phyloP scores from a whole-genome alignment of 1,140 invertebrate genomes.

The Hirudo medicinalis region DNA sequence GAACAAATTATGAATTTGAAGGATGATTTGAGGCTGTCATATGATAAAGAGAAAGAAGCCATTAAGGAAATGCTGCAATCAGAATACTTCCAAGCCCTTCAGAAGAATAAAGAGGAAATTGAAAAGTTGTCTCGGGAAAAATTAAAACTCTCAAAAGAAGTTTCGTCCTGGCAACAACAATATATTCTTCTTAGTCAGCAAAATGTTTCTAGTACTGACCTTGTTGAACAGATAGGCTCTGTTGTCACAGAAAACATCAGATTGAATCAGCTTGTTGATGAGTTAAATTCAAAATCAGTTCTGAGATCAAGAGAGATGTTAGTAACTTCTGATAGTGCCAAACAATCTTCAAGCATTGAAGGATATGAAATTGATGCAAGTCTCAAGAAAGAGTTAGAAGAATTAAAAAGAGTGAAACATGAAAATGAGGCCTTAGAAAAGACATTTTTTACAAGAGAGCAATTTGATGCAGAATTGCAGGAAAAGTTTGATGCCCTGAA shows the following conservation, averaged over 20 bases:
- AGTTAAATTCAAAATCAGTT: conserved; percentile 14
- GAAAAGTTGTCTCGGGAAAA: not conserved
- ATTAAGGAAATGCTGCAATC: not conserved
- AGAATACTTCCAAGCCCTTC: too few relatives aligned
- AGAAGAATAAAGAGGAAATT: conserved; percentile 2
- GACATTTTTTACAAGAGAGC: too few relatives aligned
- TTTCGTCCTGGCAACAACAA: conserved; percentile 17
- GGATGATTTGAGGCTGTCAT: not conserved
- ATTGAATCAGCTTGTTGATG: conserved; percentile 16
- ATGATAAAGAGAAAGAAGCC: not conserved
- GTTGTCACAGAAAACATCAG: conserved; percentile 17
- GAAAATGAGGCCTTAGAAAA: too few relatives aligned
- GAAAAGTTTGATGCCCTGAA: too few relatives aligned
- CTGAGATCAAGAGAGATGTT: not conserved
- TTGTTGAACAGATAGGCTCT: conserved; percentile 14
- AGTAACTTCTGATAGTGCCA: too few relatives aligned
- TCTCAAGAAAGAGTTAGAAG: too few relatives aligned
- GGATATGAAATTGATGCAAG: too few relatives aligned
- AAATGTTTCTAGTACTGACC: conserved; percentile 19
- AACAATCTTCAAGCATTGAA: too few relatives aligned
- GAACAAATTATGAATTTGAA: not conserved
- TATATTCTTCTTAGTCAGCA: conserved; percentile 20
- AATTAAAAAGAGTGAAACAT: too few relatives aligned
- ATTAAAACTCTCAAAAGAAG: conserved; percentile 7
- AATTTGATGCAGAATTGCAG: too few relatives aligned